Percentiles rank a stretch among this genome's conserved stretches.
Evolutionary conservation across 2,888 invertebrate genomes (phyloP).

Genomic region (Plutella xylostella): DNA sequence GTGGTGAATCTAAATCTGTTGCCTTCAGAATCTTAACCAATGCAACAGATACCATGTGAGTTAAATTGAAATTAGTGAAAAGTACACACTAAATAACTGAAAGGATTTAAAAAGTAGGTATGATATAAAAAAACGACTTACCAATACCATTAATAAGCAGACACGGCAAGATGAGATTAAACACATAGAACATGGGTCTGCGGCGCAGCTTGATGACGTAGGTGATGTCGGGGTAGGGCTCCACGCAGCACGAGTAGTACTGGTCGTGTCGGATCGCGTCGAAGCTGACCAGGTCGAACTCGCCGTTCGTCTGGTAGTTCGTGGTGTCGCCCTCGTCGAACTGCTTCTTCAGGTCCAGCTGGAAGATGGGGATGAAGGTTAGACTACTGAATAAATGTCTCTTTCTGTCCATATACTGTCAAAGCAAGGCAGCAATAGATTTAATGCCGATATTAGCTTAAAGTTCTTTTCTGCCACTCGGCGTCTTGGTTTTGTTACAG

Average conservation of each 20-base stretch:
- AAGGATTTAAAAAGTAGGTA: no score
- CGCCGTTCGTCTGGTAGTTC: conserved; percentile 92
- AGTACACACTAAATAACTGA: no score
- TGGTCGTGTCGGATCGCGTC: conserved; percentile 78
- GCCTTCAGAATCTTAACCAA: no score
- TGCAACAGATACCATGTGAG: no score
- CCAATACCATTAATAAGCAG: conserved; percentile 87
- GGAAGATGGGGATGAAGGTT: conserved; percentile 11
- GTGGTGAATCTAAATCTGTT: no score
- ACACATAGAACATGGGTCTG: conserved; percentile 86
- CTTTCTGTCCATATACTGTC: no score
- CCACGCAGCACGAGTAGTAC: conserved; percentile 83
- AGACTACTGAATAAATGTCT: not conserved
- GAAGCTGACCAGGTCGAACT: conserved; percentile 86
- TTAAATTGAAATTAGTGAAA: no score
- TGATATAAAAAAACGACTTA: no score
- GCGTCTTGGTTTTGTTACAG: no score
- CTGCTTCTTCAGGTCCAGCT: conserved; percentile 82
- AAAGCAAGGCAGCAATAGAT: no score
- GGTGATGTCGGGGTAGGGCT: conserved; percentile 87
- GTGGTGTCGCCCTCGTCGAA: conserved; percentile 86
- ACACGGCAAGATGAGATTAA: conserved; percentile 87
- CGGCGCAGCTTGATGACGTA: conserved; percentile 81
- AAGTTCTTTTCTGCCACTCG: no score
- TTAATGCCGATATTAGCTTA: no score